Conservation (phyloP, 2,113 vertebrate species). For the Dicrurus megarhynchus region DNA sequence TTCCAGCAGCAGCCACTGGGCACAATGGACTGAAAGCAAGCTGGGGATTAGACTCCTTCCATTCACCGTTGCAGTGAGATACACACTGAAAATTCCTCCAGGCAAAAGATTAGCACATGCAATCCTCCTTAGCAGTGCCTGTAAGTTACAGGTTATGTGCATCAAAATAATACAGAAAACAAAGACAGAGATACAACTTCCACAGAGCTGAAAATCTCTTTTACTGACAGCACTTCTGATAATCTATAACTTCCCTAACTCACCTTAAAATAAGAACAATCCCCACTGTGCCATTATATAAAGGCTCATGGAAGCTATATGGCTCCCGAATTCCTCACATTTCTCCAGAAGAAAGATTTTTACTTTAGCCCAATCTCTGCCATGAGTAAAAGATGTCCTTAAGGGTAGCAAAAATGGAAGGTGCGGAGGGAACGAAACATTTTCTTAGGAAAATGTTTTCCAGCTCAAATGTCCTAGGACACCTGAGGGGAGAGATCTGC, state of each 20-base stretch:
- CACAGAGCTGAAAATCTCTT: neutral
- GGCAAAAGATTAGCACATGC: neutral
- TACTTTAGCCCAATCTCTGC: neutral
- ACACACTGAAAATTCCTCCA: neutral
- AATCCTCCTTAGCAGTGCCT: neutral
- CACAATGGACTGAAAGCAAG: neutral
- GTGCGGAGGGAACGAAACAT: neutral
- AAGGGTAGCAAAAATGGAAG: neutral
- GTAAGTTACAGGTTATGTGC: neutral
- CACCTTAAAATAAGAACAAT: neutral
- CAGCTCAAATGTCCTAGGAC: neutral
- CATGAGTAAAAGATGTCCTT: neutral
- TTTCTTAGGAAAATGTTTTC: neutral
- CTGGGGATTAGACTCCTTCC: neutral
- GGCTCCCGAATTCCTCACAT: neutral
- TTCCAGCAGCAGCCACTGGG: neutral
- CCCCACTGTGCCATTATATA: neutral
- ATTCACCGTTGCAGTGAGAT: neutral
- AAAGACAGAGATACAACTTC: neutral
- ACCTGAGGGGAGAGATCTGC: neutral
- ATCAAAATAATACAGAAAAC: neutral
- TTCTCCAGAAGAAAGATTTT: neutral
- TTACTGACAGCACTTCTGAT: neutral
- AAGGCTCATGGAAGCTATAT: neutral
- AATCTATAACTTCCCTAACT: neutral